These are phyloP conservation scores for Leucophora obtusa DNA, from an alignment of 2,888 invertebrate species.

Conservation along the genomic window DNA sequence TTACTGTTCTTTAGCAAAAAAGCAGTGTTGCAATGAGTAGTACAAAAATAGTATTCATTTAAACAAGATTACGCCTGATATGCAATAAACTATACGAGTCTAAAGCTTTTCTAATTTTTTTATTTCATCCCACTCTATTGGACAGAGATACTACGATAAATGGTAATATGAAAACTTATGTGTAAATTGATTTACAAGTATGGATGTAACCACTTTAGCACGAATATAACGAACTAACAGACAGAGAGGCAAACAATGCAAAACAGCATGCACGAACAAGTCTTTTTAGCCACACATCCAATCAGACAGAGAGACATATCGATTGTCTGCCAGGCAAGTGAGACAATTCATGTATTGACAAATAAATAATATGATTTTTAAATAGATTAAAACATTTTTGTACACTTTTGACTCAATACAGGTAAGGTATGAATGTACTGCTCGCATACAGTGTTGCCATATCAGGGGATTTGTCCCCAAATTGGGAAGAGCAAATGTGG, in stretches of 20 bases:
- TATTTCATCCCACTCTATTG: too few relatives aligned
- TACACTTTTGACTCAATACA: background rate
- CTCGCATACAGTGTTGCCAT: too few relatives aligned
- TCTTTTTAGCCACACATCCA: background rate
- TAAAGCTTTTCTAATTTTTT: too few relatives aligned
- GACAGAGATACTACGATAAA: background rate
- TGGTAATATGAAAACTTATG: background rate
- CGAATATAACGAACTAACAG: constrained; percentile 24
- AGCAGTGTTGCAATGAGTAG: too few relatives aligned
- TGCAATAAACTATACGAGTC: too few relatives aligned
- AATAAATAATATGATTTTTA: constrained; percentile 28
- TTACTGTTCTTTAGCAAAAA: too few relatives aligned
- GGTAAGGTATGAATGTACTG: background rate
- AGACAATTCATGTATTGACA: constrained; percentile 9
- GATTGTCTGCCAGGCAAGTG: background rate
- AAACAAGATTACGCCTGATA: too few relatives aligned
- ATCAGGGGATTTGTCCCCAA: too few relatives aligned
- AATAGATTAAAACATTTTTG: constrained; percentile 31
- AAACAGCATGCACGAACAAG: background rate
- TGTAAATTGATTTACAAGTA: constrained; percentile 41
- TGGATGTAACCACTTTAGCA: constrained; percentile 52
- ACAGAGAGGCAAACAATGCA: background rate
- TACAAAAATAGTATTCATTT: too few relatives aligned
- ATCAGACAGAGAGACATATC: background rate
- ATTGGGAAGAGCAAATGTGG: too few relatives aligned